Conservation (phyloP, 2,888 invertebrate genomes). For the Morpho helenor region DNA sequence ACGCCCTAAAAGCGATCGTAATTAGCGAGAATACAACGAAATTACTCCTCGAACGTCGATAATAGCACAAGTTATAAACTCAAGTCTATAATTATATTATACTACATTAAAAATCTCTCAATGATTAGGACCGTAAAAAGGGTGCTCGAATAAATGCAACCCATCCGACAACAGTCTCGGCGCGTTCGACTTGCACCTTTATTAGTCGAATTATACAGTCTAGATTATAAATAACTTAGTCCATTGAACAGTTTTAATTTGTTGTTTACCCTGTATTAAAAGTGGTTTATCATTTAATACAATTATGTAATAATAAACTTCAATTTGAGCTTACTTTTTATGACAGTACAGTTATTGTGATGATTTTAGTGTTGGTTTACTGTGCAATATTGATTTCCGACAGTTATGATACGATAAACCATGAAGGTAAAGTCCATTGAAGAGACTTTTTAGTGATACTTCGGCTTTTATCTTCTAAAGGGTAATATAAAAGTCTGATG, state of each 20-base stretch:
- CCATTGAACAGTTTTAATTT: conserved; percentile 23
- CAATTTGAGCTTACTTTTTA: conserved; percentile 8
- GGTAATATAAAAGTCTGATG: no score
- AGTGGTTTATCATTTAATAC: conserved; percentile 27
- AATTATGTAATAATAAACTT: conserved; percentile 21
- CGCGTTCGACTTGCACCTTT: conserved; percentile 1
- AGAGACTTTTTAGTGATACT: no score
- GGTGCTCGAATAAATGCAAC: conserved; percentile 23
- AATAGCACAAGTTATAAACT: conserved; percentile 28
- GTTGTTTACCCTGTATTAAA: conserved; percentile 29
- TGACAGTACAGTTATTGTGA: conserved; percentile 3
- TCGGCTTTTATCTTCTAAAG: no score
- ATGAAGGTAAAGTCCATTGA: neutral
- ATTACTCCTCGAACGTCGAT: conserved; percentile 25
- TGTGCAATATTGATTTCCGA: neutral
- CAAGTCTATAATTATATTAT: conserved; percentile 29
- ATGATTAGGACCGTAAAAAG: conserved; percentile 27
- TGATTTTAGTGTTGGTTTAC: conserved; percentile 3
- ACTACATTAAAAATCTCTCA: conserved; percentile 28
- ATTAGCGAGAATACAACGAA: conserved; percentile 22
- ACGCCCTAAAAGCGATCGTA: conserved; percentile 21
- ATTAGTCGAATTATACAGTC: neutral
- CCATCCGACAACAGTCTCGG: conserved; percentile 1
- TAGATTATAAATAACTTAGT: neutral
- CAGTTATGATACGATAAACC: neutral